Conservation (phyloP, 2,113 vertebrate genomes). For the Triplophysa tibetana region DNA sequence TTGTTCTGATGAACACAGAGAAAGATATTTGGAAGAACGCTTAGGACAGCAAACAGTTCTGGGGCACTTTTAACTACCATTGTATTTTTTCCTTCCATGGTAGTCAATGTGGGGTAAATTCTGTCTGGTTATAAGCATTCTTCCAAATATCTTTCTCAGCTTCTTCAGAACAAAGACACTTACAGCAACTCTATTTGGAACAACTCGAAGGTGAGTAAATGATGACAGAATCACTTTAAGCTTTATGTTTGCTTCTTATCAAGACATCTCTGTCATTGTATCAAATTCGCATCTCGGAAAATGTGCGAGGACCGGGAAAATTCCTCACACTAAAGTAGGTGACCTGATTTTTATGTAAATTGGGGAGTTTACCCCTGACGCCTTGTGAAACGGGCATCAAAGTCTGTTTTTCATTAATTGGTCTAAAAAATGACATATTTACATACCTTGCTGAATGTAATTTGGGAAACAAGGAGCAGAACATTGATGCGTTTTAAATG, state of each 20-base stretch:
- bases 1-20: too few species aligned
- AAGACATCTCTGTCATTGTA: background rate
- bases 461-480: background rate
- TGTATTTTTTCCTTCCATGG: too few species aligned
- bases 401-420: constrained; percentile 47
- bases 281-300: constrained; percentile 10
- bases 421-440: constrained; percentile 11
- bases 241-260: constrained; percentile 5
- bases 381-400: constrained; percentile 51
- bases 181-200: too few species aligned
- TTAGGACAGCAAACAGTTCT: too few species aligned
- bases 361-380: constrained; percentile 61
- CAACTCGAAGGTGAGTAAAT: too few species aligned
- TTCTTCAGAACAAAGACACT: too few species aligned
- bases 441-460: background rate
- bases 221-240: background rate
- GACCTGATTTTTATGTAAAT: constrained; percentile 69
- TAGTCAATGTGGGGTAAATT: too few species aligned
- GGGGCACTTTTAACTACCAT: too few species aligned
- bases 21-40: too few species aligned
- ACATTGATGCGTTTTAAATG: background rate
- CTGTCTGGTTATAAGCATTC: too few species aligned
- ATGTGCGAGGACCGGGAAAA: constrained; percentile 12
- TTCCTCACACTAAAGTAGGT: constrained; percentile 67
- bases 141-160: too few species aligned